Base-by-base conservation (phyloP, 2,888 invertebrate genomes). In the Trachelus stipa region DNA sequence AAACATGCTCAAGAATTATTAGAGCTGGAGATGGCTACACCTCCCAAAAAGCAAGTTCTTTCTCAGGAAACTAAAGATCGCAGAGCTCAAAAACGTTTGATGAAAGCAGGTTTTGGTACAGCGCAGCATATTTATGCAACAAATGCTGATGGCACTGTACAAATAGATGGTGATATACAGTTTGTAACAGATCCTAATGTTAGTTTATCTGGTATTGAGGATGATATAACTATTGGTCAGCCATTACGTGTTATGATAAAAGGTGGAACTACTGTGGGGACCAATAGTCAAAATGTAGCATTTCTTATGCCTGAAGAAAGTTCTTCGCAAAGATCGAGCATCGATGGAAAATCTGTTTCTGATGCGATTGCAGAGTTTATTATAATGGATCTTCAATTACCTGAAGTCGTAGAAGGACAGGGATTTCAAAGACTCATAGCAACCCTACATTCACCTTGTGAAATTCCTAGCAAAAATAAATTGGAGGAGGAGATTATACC, bases 291-390 rank as follows among this genome's bases (percentile, higher is more conserved):
- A 77, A 91, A 90, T 78, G 87, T 90, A 6, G 86, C 90, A 30
- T 90, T 91, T 77, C 81, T 91, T 23, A 85, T 90, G 83, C 84
- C 91, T 0, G 89, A 91, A 71, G 90, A 91, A 34, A 88, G 87
- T 79, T 79, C 87, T 33, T 31, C 12, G 12, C 86, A 88, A 15
- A 71, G 71, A 33, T 84, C 86, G 1, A 83, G 82, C 56, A 82
- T 87, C 0, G 91, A 92, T 77, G 90, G 88, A 9, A 92, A 92
- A 84, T 87, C 90, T 15, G 89, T 92, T 2, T 91, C 91, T 0
- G 92, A 93, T 81, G 92, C 92, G 4, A 92, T 92, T 68, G 90
- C 92, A 2, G 92, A 92, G 80, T 92, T 92, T 80, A 88, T 92
- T 40, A 90, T 92, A 73, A 89, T 92, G 84, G 93, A 93, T 79